These are phyloP conservation scores for Ceratina japonica DNA, from an alignment of 1,140 invertebrate species.

Conservation along the genomic window DNA sequence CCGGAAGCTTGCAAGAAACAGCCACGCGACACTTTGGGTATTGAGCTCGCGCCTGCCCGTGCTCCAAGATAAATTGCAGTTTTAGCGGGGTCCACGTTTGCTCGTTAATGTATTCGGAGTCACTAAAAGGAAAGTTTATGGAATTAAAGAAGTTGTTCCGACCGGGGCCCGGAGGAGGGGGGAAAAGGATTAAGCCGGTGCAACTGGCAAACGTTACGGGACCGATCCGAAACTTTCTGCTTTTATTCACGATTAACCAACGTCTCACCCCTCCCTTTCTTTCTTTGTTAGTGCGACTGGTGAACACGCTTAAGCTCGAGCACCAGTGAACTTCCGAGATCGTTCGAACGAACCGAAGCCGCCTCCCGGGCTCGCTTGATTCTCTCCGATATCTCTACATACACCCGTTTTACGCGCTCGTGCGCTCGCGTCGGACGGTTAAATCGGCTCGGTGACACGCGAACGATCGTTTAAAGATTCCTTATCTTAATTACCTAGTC, in stretches of 20 bases:
- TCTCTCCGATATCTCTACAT: too few relatives aligned
- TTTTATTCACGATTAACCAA: conserved; percentile 44
- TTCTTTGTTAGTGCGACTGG: neutral
- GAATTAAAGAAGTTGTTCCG: conserved; percentile 47
- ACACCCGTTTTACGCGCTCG: too few relatives aligned
- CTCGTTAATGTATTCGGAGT: conserved; percentile 33
- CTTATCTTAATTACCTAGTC: conserved; percentile 9
- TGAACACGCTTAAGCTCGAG: neutral
- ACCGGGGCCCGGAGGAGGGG: neutral
- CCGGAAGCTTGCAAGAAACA: conserved; percentile 3
- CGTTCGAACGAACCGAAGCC: neutral
- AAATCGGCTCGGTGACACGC: conserved; percentile 1
- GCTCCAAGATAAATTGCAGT: conserved; percentile 31
- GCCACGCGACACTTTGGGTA: neutral
- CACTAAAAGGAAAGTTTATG: conserved; percentile 42
- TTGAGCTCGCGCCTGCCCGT: neutral
- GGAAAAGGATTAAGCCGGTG: conserved; percentile 32
- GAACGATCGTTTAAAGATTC: conserved; percentile 16
- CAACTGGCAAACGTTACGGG: conserved; percentile 20
- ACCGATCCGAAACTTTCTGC: conserved; percentile 36
- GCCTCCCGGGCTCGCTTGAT: too few relatives aligned
- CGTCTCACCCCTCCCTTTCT: neutral
- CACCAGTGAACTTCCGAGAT: neutral
- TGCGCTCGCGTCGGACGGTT: too few relatives aligned
- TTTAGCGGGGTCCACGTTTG: neutral